phyloP scores from a whole-genome alignment of 2,888 invertebrate genomes.

The Drosophila maculinotata region DNA sequence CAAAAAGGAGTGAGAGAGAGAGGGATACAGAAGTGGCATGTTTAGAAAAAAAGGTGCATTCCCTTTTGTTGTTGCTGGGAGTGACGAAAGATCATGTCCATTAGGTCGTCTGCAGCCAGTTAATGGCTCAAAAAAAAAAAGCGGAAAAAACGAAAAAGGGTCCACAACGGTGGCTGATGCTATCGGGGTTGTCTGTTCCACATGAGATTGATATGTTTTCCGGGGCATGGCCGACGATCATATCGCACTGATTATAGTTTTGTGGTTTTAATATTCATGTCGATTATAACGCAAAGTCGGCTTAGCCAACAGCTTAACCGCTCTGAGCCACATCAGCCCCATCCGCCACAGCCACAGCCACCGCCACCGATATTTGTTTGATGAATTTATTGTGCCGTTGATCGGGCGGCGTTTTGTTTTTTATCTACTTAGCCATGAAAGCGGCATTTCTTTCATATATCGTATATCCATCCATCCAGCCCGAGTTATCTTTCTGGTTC shows the following conservation, averaged over 20 bases:
- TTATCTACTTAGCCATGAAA: slow-evolving; percentile 48
- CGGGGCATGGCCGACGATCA: slow-evolving; percentile 59
- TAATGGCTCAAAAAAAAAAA: slow-evolving; percentile 62
- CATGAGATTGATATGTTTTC: slow-evolving; percentile 76
- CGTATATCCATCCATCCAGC: slow-evolving; percentile 10
- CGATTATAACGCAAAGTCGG: slow-evolving; percentile 64
- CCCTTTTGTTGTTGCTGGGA: slow-evolving; percentile 63
- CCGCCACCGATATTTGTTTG: slow-evolving; percentile 75
- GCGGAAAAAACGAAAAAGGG: slow-evolving; percentile 37
- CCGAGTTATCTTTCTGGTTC: slow-evolving; percentile 20
- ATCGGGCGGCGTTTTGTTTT: slow-evolving; percentile 73
- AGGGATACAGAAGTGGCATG: slow-evolving; percentile 15
- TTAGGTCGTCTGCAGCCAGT: slow-evolving; percentile 76
- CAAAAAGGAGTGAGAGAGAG: slow-evolving; percentile 4
- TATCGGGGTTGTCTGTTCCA: slow-evolving; percentile 45
- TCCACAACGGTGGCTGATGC: slow-evolving; percentile 58
- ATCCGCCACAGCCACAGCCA: too few relatives aligned
- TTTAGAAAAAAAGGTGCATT: slow-evolving; percentile 57
- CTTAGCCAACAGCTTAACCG: slow-evolving; percentile 28
- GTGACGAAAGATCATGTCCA: slow-evolving; percentile 81
- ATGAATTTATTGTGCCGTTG: slow-evolving; percentile 75
- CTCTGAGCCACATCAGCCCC: neutral
- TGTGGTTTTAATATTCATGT: slow-evolving; percentile 76
- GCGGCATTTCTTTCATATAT: slow-evolving; percentile 62
- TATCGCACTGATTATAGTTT: slow-evolving; percentile 79